Evolutionary conservation across 1,140 invertebrate genomes (phyloP).

Genomic region (Pogonus chalceus): DNA sequence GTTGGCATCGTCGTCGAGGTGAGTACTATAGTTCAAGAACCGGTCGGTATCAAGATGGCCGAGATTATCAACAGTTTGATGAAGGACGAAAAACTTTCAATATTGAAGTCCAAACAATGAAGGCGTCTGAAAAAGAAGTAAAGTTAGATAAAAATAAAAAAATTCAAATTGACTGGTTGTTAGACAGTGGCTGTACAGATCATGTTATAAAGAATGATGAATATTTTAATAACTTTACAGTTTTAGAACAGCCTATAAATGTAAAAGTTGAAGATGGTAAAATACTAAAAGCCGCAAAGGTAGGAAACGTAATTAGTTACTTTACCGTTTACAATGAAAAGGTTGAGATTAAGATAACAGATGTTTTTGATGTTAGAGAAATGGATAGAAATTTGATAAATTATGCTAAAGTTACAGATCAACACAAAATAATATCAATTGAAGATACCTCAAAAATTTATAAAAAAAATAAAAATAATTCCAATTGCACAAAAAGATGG

Average conservation of each 20-base stretch:
- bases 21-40: slow-evolving; percentile 10
- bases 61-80: slow-evolving; percentile 13
- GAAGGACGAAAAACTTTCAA: background rate
- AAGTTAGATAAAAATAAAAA: slow-evolving; percentile 1
- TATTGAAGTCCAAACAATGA: background rate
- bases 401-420: too few species aligned
- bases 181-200: slow-evolving; percentile 32
- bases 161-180: slow-evolving; percentile 28
- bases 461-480: too few species aligned
- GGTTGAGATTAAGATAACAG: too few species aligned
- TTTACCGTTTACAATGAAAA: slow-evolving; percentile 18
- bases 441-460: too few species aligned
- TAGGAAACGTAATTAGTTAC: slow-evolving; percentile 23
- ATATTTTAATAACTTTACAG: slow-evolving; percentile 28
- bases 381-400: slow-evolving; percentile 27
- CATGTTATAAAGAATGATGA: too few species aligned
- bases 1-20: background rate
- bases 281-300: slow-evolving; percentile 28
- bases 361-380: slow-evolving; percentile 27
- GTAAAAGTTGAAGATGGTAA: slow-evolving; percentile 24
- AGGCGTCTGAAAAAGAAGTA: background rate
- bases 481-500: slow-evolving; percentile 14
- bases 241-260: slow-evolving; percentile 23
- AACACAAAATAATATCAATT: too few species aligned
- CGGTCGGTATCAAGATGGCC: slow-evolving; percentile 8